Evolutionary conservation across 92 coral and sea anemone species (phyloP), one percentile per base, ranked within the genome.

Genomic region (Pocillopora grandis): DNA sequence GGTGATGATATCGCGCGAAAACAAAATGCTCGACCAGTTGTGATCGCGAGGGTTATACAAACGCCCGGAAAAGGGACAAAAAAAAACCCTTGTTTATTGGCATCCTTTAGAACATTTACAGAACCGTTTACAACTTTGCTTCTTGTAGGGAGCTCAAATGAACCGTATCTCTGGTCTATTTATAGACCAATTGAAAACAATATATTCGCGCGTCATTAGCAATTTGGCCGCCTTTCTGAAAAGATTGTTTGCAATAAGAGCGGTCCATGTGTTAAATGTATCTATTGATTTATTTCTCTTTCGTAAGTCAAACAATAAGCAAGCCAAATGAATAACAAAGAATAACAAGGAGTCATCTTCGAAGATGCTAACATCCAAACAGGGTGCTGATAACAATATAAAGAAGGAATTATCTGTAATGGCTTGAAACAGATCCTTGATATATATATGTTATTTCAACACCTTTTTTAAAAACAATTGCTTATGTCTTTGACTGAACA

Each of bases 121-220:
- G 69, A 81, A 68, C 31, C 81, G 37, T 77, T 81, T 68, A 55
- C 92, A 80, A 88, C 57, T 76, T 79, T 65, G 80, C 76, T 71
- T 68, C 62, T 71, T 83, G 84, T 88, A 81, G 66, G 78, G 75
- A 18, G 86, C 68, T 58, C 61, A 59, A 36, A 75, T 73, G 74
- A 84, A 86, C 80, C 78, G 31, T 73, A 59, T 88, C 76, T 16
- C 71, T 58, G 58, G 59, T 77, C 92, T 91, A 89, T 91, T 89
- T 89, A 91, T 91, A 91, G 94, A 68, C 82, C 88, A 86, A 91
- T 81, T 81, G 92, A 91, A 81, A 58, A 78, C 90, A 89, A 90
- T 85, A 62, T 78, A 73, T 68, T 66, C 69, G 65, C 78, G 92
- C 88, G 80, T 89, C 87, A 90, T 79, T 68, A 59, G 84, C 80